Percentiles rank a stretch among this genome's conserved stretches.
Evolutionary conservation across 1,140 invertebrate species (phyloP).

Genomic region (Parasteatoda tepidariorum): DNA sequence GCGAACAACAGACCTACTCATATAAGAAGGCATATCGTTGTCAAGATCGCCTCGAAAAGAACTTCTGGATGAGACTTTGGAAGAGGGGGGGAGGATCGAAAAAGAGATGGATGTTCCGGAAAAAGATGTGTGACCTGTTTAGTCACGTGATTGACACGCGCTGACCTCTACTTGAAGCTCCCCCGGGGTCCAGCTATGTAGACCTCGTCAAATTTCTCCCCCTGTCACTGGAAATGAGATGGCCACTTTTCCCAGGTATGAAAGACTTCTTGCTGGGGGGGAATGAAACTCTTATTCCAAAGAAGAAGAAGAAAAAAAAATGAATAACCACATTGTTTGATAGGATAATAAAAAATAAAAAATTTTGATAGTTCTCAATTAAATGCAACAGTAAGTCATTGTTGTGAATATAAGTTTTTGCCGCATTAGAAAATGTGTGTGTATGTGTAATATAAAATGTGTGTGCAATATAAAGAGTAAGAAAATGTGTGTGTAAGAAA

Average conservation of each 20-base stretch:
- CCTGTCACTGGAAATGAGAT: background rate
- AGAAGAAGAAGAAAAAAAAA: no score
- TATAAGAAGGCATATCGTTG: background rate
- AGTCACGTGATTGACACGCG: conserved; percentile 37
- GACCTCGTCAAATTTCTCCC: conserved; percentile 4
- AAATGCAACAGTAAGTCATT: no score
- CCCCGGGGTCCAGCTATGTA: conserved; percentile 29
- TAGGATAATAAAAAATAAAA: no score
- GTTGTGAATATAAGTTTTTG: no score
- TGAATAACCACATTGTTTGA: no score
- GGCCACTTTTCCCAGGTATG: conserved; percentile 18
- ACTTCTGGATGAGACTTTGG: background rate
- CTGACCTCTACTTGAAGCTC: conserved; percentile 10
- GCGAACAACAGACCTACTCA: background rate
- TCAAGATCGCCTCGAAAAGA: background rate
- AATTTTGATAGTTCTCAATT: no score
- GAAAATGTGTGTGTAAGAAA: no score
- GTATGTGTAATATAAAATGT: no score
- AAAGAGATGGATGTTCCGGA: conserved; percentile 18
- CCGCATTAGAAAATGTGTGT: no score
- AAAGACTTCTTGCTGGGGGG: no score
- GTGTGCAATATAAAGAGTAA: no score
- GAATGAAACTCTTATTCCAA: no score
- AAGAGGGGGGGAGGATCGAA: background rate
- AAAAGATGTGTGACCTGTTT: conserved; percentile 20